Evolutionary conservation across 2,113 vertebrate genomes (phyloP).

Genomic region (human (Homo sapiens)): GRCh38 chr1:159040001-159040500

Average conservation of each 20-base stretch:
- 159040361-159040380: neutral
- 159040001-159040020: neutral
- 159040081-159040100: neutral
- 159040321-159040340: neutral
- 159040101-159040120: neutral
- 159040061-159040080: neutral
- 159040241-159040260: neutral
- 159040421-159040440: neutral
- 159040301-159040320: neutral
- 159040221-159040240: neutral
- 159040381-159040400: neutral
- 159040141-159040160: too few relatives aligned
- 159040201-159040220: neutral
- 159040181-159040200: neutral
- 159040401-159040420: neutral
- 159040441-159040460: neutral
- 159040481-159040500: neutral
- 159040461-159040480: neutral
- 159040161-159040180: neutral
- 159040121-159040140: too few relatives aligned
- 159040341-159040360: neutral
- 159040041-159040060: too few relatives aligned
- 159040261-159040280: neutral
- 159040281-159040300: neutral
- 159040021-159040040: neutral